Evolutionary conservation across 2,888 invertebrate genomes (phyloP), one percentile per base, ranked within the genome.

Genomic region (Volucella bombylans): DNA sequence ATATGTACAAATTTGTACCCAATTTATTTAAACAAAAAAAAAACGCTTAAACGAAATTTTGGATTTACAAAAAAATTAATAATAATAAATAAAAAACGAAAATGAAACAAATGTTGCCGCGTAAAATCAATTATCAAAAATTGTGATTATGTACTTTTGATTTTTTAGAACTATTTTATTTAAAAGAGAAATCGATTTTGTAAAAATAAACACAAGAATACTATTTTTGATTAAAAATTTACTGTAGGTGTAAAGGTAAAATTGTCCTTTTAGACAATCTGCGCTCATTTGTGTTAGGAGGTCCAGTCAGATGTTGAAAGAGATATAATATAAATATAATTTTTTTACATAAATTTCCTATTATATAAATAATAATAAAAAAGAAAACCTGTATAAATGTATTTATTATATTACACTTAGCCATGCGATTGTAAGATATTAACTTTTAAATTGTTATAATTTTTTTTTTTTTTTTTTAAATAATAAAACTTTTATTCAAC

Each of bases 141-240:
- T 77, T 69, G 68, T 77, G 77, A 77, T 77, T 64, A 49, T 76
- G 31, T 31, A 4, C 31, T 76, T 71, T 41, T 23, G 10, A 11
- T 38, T 55, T 62, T 23, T 43, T 77, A 65, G 4, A 31, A 55
- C n/a, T 52, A 61, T 41, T 76, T 69, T 11, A 62, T 59, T 59
- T 54, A 1, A 54, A 18, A 18, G 52, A 43, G 49, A 69, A 8
- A 18, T 62, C 62, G 9, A 15, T 74, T 55, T 80, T 68, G 52
- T 61, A 10, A 41, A 6, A 41, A 68, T 50, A 18, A 68, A 71
- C 71, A 54, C 15, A 69, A 43, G 15, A 55, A 47, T 72, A 81
- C 77, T 86, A 86, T 86, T 86, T 86, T 86, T 73, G 72, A 86
- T 68, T 59, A 23, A 68, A 81, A 54, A 73, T 86, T 82, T 86